Percentiles rank a stretch among this genome's conserved stretches.
Evolutionary conservation across 2,797 vertebrate species (phyloP).

Genomic region (Sphenodon punctatus): DNA sequence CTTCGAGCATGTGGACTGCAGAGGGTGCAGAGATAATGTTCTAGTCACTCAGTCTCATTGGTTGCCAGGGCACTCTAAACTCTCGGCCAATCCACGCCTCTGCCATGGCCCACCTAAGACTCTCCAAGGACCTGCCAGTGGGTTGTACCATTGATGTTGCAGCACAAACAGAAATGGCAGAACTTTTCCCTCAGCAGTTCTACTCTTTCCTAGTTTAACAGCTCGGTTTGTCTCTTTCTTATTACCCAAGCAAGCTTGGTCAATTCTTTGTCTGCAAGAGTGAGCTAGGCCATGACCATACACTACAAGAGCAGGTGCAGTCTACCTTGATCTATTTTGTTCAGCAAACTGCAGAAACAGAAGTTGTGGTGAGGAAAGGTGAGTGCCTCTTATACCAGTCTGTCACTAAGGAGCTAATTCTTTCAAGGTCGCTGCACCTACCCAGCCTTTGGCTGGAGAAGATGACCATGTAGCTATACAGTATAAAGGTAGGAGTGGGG

Average conservation of each 20-base stretch:
- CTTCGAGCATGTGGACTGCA: too few species aligned
- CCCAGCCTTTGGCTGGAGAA: conserved; percentile 36
- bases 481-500: too few species aligned
- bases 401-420: not conserved
- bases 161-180: not conserved
- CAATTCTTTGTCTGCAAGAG: not conserved
- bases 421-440: not conserved
- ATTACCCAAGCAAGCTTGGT: not conserved
- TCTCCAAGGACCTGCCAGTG: too few species aligned
- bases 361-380: not conserved
- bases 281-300: not conserved
- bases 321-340: not conserved
- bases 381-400: accelerated
- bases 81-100: too few species aligned
- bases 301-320: not conserved
- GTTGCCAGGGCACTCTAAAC: too few species aligned
- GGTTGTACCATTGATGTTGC: too few species aligned
- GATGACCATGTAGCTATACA: conserved; percentile 6
- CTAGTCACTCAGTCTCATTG: too few species aligned
- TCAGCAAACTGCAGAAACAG: not conserved
- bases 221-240: not conserved
- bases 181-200: not conserved
- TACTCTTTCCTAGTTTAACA: not conserved
- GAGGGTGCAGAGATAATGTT: too few species aligned
- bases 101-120: too few species aligned